Evolutionary conservation across 2,797 vertebrate genomes (phyloP), one percentile per base, ranked within the genome.

Genomic region (Heteromormyrus szaboi): DNA sequence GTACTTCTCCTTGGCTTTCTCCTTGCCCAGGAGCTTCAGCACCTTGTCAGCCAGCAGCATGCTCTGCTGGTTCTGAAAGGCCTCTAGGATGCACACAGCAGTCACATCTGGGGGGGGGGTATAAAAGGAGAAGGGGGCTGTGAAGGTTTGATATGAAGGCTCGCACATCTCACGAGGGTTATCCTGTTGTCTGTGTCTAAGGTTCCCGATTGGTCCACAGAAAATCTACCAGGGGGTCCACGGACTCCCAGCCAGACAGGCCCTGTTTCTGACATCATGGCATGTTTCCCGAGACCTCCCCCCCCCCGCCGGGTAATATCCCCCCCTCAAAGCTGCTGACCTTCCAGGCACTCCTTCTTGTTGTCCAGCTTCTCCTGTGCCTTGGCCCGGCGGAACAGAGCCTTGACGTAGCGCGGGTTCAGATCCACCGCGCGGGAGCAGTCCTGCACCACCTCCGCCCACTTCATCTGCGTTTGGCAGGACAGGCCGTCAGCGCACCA

Each of bases 1-100:
- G 92, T 99, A 99, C 91, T 99, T 99, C 11, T 99, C 98, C 96
- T 99, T 99, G 94, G 99, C 99, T 93, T 99, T 99, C 94, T 99
- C 99, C 95, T 99, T 99, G 9, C 99, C 99, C 91, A 99, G 96
- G 88, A 97, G 97, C 93, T 99, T 99, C 91, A 99, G 96, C 91
- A 99, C 98, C 95, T 98, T 99, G 95, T 99, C 99, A 90, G 99
- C 98, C 91, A 99, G 94, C 81, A 99, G 93, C 99, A 99, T 99
- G 94, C 99, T 99, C 91, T 98, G 97, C 90, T 99, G 98, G 94
- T 99, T 99, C 96, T 99, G 99, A 94, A 99, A 99, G 87, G 97
- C 97, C 95, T 99, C 99, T 87, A 99, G 97, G 92, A 99, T 99
- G 94, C 99, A 99, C 72, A 99, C 99, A 2, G 99, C 98, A 37